Conservation (phyloP, 1,140 invertebrate species). For the Diabrotica undecimpunctata region DNA sequence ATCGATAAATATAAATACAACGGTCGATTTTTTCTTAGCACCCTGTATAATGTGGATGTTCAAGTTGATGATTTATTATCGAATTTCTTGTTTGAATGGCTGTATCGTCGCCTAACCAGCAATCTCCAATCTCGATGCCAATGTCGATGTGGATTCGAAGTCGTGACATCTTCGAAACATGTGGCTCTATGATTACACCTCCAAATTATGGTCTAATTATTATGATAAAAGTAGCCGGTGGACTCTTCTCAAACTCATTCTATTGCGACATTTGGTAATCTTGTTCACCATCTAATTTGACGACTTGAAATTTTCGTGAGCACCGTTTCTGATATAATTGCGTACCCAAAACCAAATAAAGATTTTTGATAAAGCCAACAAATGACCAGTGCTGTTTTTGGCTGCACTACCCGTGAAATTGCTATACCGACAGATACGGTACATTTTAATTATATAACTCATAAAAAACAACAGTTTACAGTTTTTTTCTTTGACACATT, state of each 20-base stretch:
- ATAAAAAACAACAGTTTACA: no score
- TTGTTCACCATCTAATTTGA: constrained; percentile 19
- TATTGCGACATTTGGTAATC: constrained; percentile 21
- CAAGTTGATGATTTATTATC: constrained; percentile 1
- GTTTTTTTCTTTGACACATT: no score
- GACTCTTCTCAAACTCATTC: constrained; percentile 18
- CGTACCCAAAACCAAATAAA: constrained; percentile 14
- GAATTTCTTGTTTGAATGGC: not conserved
- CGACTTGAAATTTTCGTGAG: constrained; percentile 5
- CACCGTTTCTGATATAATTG: constrained; percentile 18
- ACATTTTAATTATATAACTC: no score
- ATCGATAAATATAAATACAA: no score
- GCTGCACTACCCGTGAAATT: not conserved
- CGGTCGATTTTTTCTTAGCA: not conserved
- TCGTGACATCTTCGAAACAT: constrained; percentile 17
- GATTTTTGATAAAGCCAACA: constrained; percentile 18
- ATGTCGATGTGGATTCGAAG: constrained; percentile 12
- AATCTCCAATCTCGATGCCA: constrained; percentile 8
- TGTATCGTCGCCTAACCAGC: not conserved
- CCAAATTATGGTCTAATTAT: constrained; percentile 19
- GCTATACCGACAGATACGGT: not conserved
- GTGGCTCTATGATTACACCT: constrained; percentile 17
- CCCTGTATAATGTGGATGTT: not conserved
- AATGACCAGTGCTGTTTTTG: not conserved
- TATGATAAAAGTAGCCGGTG: constrained; percentile 10